Base-by-base conservation (phyloP, 1,140 invertebrate species). In the Piezodorus guildinii region DNA sequence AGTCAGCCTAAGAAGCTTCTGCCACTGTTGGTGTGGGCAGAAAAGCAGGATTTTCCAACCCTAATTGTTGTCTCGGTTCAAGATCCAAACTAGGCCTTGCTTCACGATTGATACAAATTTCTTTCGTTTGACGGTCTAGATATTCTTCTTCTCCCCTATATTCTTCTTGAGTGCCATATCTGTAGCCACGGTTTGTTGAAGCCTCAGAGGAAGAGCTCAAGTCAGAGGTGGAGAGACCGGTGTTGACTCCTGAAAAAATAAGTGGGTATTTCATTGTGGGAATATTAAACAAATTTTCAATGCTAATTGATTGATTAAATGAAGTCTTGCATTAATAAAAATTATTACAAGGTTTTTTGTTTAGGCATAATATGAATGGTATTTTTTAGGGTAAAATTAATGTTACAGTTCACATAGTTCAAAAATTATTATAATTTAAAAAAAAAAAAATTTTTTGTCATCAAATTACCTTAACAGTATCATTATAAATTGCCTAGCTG, bases 161-260 rank as follows among this genome's bases (percentile, higher is more conserved):
- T 56, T 56, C 52, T 56, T 56, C 52, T 23, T 56, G 52, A 10
- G 17, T 56, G 17, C 52, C 52, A 56, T 56, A 60, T 17, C 30
- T 60, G 58, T 60, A 60, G 5, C 30, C 43, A n/a, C n/a, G 25
- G 34, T 60, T 60, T 25, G 21, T 58, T 12, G 58, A 60, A 17
- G 30, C 58, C n/a, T 60, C 43, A 6, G 58, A 60, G n/a, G 58
- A 60, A 4, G 58, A 39, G 34, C 58, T 60, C 27, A 60, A 30
- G 34, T 60, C 58, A 6, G 58, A 60, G 10, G 30, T 34, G 3
- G 58, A 60, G 8, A 60, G 58, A 39, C 58, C 58, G 8, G 58
- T 60, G 34, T 44, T 60, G 10, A 30, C 30, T 43, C 58, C 58
- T 60, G 12, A 39, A 39, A 39, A 39, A 39, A 39, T 39, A 39